Percentiles rank a stretch among this genome's conserved stretches.
Evolutionary conservation across 2,888 invertebrate genomes (phyloP).

Genomic region (Physocephala rufipes): DNA sequence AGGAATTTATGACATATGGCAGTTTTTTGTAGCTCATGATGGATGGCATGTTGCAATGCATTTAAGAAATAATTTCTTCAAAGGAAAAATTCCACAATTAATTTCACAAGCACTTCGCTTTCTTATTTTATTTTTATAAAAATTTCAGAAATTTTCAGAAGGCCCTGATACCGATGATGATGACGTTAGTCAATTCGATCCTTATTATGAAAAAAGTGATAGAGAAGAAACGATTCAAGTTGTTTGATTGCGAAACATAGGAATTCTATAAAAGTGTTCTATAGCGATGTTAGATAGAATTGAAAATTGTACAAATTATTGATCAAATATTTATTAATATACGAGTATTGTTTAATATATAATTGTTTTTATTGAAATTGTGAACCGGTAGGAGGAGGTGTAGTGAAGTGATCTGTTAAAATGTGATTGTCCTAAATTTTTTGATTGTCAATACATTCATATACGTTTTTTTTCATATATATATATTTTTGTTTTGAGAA

Average conservation of each 20-base stretch:
- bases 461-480: neutral
- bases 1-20: too few species aligned
- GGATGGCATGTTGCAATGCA: too few species aligned
- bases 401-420: neutral
- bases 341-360: neutral
- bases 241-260: neutral
- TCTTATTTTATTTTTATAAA: constrained; percentile 24
- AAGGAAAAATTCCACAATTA: too few species aligned
- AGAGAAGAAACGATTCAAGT: constrained; percentile 51
- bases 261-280: neutral
- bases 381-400: neutral
- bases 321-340: neutral
- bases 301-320: neutral
- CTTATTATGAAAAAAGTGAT: constrained; percentile 61
- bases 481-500: too few species aligned
- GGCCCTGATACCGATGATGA: constrained; percentile 62
- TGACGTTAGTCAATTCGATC: constrained; percentile 63
- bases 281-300: neutral
- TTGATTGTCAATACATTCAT: neutral
- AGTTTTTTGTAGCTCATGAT: too few species aligned
- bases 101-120: neutral
- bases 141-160: constrained; percentile 61
- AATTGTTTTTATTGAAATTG: neutral
- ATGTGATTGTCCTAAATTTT: neutral
- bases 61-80: too few species aligned